These are phyloP conservation scores for Tylochromis polylepis DNA, from an alignment of 2,113 vertebrate species.

Conservation along the genomic window DNA sequence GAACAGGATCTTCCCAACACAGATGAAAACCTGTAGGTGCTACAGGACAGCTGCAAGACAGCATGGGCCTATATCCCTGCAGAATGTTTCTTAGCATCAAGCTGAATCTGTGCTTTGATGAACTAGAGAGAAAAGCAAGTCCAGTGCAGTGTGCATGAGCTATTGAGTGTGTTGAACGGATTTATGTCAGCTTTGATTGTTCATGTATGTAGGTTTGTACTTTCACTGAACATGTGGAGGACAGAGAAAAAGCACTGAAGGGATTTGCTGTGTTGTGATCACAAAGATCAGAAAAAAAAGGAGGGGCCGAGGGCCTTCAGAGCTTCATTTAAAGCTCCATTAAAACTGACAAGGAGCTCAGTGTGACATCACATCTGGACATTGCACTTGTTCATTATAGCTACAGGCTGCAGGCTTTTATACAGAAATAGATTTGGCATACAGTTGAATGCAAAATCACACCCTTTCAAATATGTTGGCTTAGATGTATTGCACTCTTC, in stretches of 20 bases:
- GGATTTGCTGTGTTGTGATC: neutral
- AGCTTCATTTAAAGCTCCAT: constrained; percentile 49
- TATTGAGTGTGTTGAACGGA: neutral
- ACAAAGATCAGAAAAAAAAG: constrained; percentile 14
- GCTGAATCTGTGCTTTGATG: constrained; percentile 10
- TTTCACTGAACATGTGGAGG: constrained; percentile 7
- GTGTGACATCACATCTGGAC: constrained; percentile 61
- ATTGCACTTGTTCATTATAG: constrained; percentile 35
- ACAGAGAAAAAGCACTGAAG: neutral
- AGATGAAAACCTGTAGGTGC: constrained; percentile 7
- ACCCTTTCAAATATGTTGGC: neutral
- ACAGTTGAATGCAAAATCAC: constrained; percentile 8
- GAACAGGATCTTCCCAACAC: neutral
- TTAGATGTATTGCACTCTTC: neutral
- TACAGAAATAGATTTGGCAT: neutral
- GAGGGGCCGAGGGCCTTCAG: constrained; percentile 14
- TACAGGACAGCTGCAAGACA: neutral
- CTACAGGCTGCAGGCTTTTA: neutral
- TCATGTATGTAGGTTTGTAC: constrained; percentile 19
- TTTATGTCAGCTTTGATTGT: constrained; percentile 23
- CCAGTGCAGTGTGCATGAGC: neutral
- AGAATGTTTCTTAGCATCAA: neutral
- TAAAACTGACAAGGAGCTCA: constrained; percentile 39
- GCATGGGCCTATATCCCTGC: neutral
- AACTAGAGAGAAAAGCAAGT: neutral